A percentile compares a stretch with the other conserved stretches of the same genome.
These are phyloP conservation scores for Anseranas semipalmata DNA, from an alignment of 2,113 vertebrate genomes.

Conservation along the genomic window DNA sequence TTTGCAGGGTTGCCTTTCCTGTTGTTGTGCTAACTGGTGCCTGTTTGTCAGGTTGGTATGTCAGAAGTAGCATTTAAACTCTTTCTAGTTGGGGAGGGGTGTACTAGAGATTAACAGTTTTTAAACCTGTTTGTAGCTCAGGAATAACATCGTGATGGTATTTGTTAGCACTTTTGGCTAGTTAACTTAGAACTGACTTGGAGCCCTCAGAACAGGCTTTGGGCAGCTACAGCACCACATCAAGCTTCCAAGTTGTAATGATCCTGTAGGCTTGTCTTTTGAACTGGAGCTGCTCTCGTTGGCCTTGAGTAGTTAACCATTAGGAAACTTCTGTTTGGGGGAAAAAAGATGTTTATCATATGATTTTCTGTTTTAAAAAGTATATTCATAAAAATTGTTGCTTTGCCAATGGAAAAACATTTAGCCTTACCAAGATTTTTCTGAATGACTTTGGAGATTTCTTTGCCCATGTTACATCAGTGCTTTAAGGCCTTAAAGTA, in stretches of 20 bases:
- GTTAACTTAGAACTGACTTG: background rate
- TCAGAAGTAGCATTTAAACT: background rate
- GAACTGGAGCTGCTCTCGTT: background rate
- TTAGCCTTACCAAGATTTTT: background rate
- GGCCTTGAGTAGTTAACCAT: background rate
- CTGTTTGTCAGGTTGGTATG: slow-evolving; percentile 25
- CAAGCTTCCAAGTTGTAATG: accelerated
- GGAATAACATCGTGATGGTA: accelerated
- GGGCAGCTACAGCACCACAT: background rate
- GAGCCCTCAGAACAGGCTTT: background rate
- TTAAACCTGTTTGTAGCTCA: background rate
- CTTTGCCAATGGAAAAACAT: background rate
- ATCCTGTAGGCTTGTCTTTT: background rate
- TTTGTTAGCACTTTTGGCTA: background rate
- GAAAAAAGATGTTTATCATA: too few relatives aligned
- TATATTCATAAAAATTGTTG: background rate
- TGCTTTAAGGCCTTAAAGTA: background rate
- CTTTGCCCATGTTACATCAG: background rate
- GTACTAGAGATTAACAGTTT: background rate
- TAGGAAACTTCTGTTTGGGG: background rate
- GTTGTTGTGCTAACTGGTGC: background rate
- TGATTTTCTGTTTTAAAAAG: too few relatives aligned
- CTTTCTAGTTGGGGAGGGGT: accelerated
- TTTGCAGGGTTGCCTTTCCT: background rate
- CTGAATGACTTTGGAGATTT: accelerated